Conservation (phyloP, 2,113 vertebrate genomes). For the Mohoua ochrocephala region DNA sequence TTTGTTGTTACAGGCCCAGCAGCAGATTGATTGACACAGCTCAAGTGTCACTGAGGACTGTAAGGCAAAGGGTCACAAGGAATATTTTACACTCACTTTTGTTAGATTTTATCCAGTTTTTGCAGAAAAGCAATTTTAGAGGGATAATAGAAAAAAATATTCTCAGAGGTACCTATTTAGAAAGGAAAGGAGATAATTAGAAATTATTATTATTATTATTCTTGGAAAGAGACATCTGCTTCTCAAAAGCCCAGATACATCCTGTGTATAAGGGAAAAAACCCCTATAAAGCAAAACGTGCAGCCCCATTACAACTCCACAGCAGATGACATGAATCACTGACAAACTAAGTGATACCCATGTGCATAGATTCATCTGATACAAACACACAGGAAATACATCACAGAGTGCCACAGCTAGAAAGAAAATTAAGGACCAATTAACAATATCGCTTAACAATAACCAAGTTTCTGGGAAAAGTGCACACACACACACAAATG, state of each 20-base stretch:
- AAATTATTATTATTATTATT: too few species aligned
- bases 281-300: neutral
- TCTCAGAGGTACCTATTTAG: neutral
- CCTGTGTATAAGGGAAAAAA: neutral
- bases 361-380: neutral
- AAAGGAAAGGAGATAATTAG: neutral
- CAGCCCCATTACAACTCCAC: neutral
- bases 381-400: neutral
- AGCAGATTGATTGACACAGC: neutral
- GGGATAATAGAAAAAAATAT: neutral
- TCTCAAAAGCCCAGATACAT: neutral
- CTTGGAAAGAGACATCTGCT: neutral
- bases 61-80: neutral
- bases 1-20: neutral
- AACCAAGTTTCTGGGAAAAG: neutral
- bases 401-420: neutral
- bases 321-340: neutral
- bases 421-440: neutral
- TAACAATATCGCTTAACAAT: neutral
- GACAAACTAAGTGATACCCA: neutral
- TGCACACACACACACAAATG: too few species aligned
- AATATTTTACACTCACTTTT: neutral
- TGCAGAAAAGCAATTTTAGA: neutral
- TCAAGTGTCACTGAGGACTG: neutral
- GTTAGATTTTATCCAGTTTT: neutral